Base-by-base conservation (phyloP, 2,797 vertebrate species). In the Neoniphon sammara region DNA sequence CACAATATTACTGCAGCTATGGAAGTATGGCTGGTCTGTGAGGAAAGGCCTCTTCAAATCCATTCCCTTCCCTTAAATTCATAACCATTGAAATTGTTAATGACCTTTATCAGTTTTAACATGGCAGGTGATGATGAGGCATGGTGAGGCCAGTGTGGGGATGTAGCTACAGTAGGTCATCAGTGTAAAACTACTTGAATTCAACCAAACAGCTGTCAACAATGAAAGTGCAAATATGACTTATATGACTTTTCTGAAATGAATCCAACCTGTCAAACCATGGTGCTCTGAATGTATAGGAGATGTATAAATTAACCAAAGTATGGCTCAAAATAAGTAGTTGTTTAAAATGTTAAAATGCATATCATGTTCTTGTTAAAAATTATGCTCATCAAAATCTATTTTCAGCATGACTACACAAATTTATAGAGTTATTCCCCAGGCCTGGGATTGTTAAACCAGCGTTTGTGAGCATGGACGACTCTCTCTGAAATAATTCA, bases 191-290 rank as follows among this genome's bases (percentile, higher is more conserved):
- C 78, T 74, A 77, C 58, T 70, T 70, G 52, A 80, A 75, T 47
- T 30, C 23, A n/a, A 4, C 31, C 47, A 57, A 30, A 18, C 44
- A 64, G 62, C 54, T 61, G 74, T 20, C 47, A 85, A 17, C 68
- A 42, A 70, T 47, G 47, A 64, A 86, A 69, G 69, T 66, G 52
- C 39, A 55, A 53, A 82, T 84, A 80, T 77, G n/a, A n/a, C 70
- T 70, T 36, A 36, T 66, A 47, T 69, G 75, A 87, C 61, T 62
- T 55, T 56, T 77, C 76, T 60, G 67, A 34, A 34, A 34, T 34
- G 5, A 34, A 34, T 8, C 31, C 31, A 34, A 34, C 31, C 7
- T 8, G 7, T 34, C 31, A 34, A 34, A 34, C 31, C 5, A 34
- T 34, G 30, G 30, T 31, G 30, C 30, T 31, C 30, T 31, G 31